Conservation (phyloP, 1,140 invertebrate species). For the Pentalonia nigronervosa region DNA sequence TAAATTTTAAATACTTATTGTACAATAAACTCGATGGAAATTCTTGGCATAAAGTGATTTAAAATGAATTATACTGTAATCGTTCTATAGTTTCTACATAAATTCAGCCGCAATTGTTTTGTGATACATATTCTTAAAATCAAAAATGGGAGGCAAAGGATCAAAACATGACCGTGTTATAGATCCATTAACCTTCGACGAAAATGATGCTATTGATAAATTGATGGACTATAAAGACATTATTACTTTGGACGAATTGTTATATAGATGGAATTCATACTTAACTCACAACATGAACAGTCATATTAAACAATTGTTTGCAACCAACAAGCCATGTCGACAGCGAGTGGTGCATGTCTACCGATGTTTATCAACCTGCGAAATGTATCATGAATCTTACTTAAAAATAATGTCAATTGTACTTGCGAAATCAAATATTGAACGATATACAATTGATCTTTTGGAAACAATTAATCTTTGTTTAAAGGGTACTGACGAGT, state of each 20-base stretch:
- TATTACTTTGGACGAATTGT: conserved; percentile 11
- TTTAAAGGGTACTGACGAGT: conserved; percentile 41
- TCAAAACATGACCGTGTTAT: neutral
- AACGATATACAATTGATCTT: conserved; percentile 38
- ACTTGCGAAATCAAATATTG: conserved; percentile 21
- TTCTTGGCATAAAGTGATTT: neutral
- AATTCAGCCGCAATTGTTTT: neutral
- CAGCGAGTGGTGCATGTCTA: conserved; percentile 24
- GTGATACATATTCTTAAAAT: neutral
- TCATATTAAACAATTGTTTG: conserved; percentile 45
- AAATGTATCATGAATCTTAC: conserved; percentile 37
- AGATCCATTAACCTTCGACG: neutral
- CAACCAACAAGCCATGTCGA: conserved; percentile 15
- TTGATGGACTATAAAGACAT: conserved; percentile 32
- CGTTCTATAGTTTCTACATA: neutral
- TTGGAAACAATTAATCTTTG: conserved; percentile 39
- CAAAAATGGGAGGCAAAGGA: conserved; percentile 41
- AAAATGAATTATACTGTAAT: neutral
- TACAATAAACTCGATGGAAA: neutral
- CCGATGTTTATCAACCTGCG: neutral
- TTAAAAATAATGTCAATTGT: conserved; percentile 1
- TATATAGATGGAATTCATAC: conserved; percentile 25
- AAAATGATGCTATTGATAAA: conserved; percentile 32
- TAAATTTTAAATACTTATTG: neutral
- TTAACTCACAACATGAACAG: neutral